Conservation (phyloP, 2,888 invertebrate species). For the Synanthedon formicaeformis region DNA sequence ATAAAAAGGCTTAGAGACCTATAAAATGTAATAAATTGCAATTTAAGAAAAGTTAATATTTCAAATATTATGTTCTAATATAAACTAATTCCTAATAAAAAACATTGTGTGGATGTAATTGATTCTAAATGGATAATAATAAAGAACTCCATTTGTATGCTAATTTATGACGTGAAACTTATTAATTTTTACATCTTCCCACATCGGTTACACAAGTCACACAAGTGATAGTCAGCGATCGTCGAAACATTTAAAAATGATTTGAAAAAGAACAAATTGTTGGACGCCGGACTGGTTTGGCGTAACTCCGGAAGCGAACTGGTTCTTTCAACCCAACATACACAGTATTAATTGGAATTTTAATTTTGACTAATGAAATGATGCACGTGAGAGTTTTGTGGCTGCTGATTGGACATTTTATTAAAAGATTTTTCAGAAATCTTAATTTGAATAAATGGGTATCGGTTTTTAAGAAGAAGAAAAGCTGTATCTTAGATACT, state of each 20-base stretch:
- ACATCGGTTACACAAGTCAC: constrained; percentile 13
- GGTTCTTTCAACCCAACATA: constrained; percentile 41
- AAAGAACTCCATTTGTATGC: background rate
- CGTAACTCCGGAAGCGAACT: constrained; percentile 66
- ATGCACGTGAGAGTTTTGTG: constrained; percentile 24
- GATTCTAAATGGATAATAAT: background rate
- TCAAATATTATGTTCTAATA: too few species aligned
- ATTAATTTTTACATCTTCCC: constrained; percentile 16
- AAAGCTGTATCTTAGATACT: too few species aligned
- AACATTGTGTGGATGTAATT: background rate
- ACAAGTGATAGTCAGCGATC: constrained; percentile 18
- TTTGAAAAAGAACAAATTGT: constrained; percentile 37
- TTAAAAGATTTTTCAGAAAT: too few species aligned
- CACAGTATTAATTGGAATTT: constrained; percentile 58
- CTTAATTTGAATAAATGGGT: too few species aligned
- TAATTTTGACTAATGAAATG: constrained; percentile 52
- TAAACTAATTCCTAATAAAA: background rate
- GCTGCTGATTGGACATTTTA: constrained; percentile 4
- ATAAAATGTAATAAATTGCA: too few species aligned
- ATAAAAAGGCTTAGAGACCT: too few species aligned
- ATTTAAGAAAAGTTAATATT: too few species aligned
- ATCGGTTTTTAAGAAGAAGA: too few species aligned
- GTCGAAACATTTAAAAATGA: constrained; percentile 22
- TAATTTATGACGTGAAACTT: constrained; percentile 6
- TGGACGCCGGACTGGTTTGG: constrained; percentile 39